Evolutionary conservation across 1,140 invertebrate species (phyloP).

Genomic region (Dolichoris vasculosae): DNA sequence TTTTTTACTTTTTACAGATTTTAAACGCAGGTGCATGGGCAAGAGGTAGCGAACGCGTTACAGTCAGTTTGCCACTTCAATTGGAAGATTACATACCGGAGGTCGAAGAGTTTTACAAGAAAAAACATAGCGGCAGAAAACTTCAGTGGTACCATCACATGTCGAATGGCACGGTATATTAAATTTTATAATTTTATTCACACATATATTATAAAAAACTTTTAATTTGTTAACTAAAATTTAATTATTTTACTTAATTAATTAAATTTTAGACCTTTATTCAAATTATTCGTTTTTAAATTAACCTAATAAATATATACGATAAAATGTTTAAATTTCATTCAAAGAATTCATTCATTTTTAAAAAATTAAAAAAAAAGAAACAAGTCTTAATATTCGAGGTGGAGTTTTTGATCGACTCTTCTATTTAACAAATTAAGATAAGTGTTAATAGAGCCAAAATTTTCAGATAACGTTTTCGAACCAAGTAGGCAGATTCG

Average conservation of each 20-base stretch:
- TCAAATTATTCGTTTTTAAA: too few species aligned
- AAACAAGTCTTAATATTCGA: too few species aligned
- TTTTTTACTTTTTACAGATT: conserved; percentile 76
- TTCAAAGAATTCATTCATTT: too few species aligned
- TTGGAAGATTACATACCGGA: conserved; percentile 99
- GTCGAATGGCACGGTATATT: conserved; percentile 94
- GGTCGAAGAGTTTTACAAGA: conserved; percentile 95
- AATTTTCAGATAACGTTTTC: conserved; percentile 91
- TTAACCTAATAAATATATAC: too few species aligned
- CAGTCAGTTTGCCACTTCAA: conserved; percentile 96
- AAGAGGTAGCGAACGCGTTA: conserved; percentile 92
- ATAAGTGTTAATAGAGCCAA: not conserved
- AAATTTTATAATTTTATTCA: not conserved
- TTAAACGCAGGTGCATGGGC: conserved; percentile 99
- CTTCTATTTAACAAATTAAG: conserved; percentile 21
- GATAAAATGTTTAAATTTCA: too few species aligned
- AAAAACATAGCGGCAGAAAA: conserved; percentile 98
- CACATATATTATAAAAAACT: not conserved
- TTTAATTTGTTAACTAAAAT: too few species aligned
- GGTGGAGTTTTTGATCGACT: too few species aligned
- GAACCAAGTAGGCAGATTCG: conserved; percentile 94
- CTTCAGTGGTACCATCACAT: conserved; percentile 99
- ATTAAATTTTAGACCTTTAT: too few species aligned
- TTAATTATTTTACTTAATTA: too few species aligned
- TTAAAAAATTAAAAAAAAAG: too few species aligned